Evolutionary conservation across 2,888 invertebrate species (phyloP), one percentile per base, ranked within the genome.

Genomic region (Cylloceria caligata): DNA sequence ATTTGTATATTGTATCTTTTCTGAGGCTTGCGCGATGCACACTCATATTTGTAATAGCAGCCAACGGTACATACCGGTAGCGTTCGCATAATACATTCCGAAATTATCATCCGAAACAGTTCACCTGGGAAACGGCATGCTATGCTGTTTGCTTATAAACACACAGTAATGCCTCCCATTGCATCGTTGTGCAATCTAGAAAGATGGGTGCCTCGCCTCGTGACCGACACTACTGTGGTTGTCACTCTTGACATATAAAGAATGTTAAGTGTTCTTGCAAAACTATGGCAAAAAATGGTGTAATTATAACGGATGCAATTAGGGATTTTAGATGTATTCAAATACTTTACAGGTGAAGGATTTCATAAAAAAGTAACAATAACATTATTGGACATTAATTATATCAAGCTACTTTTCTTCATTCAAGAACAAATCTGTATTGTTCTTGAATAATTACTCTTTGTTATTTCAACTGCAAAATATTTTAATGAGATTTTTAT

Each of bases 1-100:
- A 24, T 55, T 27, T 30, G 16, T 57, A n/a, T 30, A 57, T 30
- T 16, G 52, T 11, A 24, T 52, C 16, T 34, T 30, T 57, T 30
- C 6, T 9, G 13, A 24, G n/a, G 27, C 16, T 21, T 21, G 34
- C 1, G 16, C 16, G 57, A 16, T 34, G 57, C 27, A 30, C 57
- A 24, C 42, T 24, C 24, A n/a, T 21, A 42, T 64, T 42, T 21
- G 74, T 13, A 74, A 69, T n/a, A 72, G 16, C 47, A 19, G 16
- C 16, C 42, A 74, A 74, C 62, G 67, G 67, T 77, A 69, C 64
- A 69, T 30, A 60, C 60, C 57, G 45, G 39, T 45, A 30, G 36
- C 75, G 84, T 84, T 83, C 79, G 60, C 80, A 79, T 79, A 83
- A 84, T 68, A 77, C 81, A 84, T 79, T 80, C 65, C n/a, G 39